Base-by-base conservation (phyloP, 2,797 vertebrate genomes). In the Odontamblyopus lacepedii region DNA sequence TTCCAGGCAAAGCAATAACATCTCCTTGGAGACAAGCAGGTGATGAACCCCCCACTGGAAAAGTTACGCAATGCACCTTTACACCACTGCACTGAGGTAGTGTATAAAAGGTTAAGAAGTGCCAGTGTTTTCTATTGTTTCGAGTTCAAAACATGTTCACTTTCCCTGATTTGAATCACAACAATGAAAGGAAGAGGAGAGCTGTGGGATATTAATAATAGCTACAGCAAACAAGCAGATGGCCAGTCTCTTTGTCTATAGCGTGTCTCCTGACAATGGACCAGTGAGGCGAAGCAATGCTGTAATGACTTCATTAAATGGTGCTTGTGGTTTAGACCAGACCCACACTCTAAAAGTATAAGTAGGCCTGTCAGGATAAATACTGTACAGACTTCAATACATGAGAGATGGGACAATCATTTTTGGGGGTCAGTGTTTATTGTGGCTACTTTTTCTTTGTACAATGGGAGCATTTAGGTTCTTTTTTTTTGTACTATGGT, bases 201-300 rank as follows among this genome's bases (percentile, higher is more conserved):
- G 29, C 62, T 73, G 56, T 6, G 35, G 67, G 56, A 70, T 70
- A 71, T 72, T 64, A 73, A 44, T 82, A 55, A 76, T 9, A 16
- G 15, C 63, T 44, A 16, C 51, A 55, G n/a, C 73, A 70, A 78
- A 76, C 64, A 60, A 74, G 53, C 74, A 79, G 71, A 80, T 75
- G 71, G 73, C 61, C 27, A n/a, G 61, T 19, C 18, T 74, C 29
- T 74, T 74, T 74, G 48, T 71, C 67, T 69, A 41, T 70, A 70
- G 26, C 44, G 41, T 64, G 30, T 72, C 38, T 72, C 44, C 55
- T 53, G 15, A 64, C 38, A 60, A 62, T 16, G 59, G 38, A 55
- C 38, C 41, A 51, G 26, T 66, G 23, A 69, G n/a, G 23, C 16
- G 35, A 69, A 70, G 67, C 56, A 1, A 26, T 41, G 27, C 56